Base-by-base conservation (phyloP, 2,113 vertebrate species). In the Rynchops niger region DNA sequence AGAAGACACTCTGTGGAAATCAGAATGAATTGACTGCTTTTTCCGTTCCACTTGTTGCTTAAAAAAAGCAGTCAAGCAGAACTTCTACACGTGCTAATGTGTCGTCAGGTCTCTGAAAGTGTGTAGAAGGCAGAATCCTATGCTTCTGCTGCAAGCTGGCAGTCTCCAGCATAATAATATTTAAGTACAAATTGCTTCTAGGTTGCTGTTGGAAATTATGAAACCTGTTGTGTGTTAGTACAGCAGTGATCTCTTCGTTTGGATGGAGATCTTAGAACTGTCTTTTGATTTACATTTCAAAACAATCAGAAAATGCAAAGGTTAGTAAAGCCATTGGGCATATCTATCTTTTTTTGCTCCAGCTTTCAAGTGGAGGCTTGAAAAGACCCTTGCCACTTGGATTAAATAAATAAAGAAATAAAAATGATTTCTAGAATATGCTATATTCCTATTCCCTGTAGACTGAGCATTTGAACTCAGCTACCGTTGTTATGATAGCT, bases 401-500 rank as follows among this genome's bases (percentile, higher is more conserved):
- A 90, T 95, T 87, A 74, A 96, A 95, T 88, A 96, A 90, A 97
- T 30, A 92, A 72, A 89, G 14, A 70, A 95, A 95, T 65, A 78
- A 80, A 74, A 53, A n/a, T 45, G 79, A 84, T 95, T 97, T 97
- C 49, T 89, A 38, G 70, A 87, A 49, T 55, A 26, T 79, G 29
- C 49, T 79, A 6, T 81, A 72, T 86, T 82, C 36, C 49, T 93
- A 2, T 96, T 90, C 92, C 66, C 86, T 82, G 40, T 47, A 79
- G 94, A 77, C n/a, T 56, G 42, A 96, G 83, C 90, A 96, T 97
- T 97, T 97, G 93, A 96, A 96, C 88, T 95, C 79, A 45, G 66
- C 83, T 85, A 94, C 87, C 26, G 86, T 94, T 97, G 94, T 97
- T 97, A 86, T 95, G 94, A 96, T 97, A 97, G 97, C 97, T 95